phyloP scores from a whole-genome alignment of 2,797 vertebrate genomes.

The Spatula clypeata region DNA sequence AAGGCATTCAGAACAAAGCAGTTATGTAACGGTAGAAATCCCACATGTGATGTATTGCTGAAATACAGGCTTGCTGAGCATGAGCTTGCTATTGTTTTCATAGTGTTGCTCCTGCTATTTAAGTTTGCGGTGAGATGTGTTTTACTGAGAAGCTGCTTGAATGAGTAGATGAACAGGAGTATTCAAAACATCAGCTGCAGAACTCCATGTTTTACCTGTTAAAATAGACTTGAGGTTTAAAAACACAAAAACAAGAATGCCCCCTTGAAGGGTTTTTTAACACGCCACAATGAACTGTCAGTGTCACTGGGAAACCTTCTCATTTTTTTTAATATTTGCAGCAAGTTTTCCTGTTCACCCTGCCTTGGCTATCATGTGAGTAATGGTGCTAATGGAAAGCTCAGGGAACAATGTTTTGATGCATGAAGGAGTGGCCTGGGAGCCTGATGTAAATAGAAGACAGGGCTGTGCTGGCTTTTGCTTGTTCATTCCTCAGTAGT shows the following conservation, averaged over 20 bases:
- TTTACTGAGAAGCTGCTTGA: not conserved
- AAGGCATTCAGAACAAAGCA: slow-evolving; percentile 29
- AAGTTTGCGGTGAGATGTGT: not conserved
- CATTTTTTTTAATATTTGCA: slow-evolving; percentile 13
- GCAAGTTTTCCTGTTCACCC: not conserved
- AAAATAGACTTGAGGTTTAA: not conserved
- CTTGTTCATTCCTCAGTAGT: not conserved
- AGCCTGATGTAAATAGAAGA: not conserved
- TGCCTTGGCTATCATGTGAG: not conserved
- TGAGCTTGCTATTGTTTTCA: slow-evolving; percentile 20
- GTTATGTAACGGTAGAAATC: not conserved
- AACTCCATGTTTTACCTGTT: slow-evolving; percentile 1
- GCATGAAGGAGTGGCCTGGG: not conserved
- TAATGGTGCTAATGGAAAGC: not conserved
- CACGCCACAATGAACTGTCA: not conserved
- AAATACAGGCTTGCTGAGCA: slow-evolving; percentile 1
- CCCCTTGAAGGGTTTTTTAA: not conserved
- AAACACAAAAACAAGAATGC: slow-evolving; percentile 13
- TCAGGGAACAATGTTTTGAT: not conserved
- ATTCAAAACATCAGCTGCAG: not conserved
- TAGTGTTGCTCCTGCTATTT: not conserved
- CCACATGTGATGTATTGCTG: not conserved
- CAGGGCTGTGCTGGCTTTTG: not conserved
- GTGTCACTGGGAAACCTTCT: not conserved
- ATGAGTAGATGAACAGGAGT: not conserved